Conservation (phyloP, 2,888 invertebrate species). For the Xiphydria camelus region DNA sequence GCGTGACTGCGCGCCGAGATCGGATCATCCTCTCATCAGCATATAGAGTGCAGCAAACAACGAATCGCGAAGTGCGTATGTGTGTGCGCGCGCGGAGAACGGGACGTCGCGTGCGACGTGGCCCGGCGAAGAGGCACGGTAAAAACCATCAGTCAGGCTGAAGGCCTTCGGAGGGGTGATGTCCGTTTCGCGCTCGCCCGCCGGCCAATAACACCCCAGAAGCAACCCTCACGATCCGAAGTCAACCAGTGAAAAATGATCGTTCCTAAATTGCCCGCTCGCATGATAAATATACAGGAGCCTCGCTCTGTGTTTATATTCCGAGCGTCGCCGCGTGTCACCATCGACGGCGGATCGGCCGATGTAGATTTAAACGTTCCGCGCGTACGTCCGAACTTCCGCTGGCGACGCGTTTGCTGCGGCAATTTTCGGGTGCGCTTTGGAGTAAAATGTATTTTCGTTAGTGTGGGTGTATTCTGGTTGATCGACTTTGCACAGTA, state of each 20-base stretch:
- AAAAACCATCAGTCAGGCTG: conserved; percentile 51
- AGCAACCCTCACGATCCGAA: conserved; percentile 37
- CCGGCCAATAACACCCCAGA: conserved; percentile 52
- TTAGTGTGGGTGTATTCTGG: no score
- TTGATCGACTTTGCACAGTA: no score
- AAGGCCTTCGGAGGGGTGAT: conserved; percentile 40
- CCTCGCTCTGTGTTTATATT: conserved; percentile 21
- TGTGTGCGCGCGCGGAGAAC: conserved; percentile 16
- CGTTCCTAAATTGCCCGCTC: conserved; percentile 56
- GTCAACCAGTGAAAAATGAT: conserved; percentile 56
- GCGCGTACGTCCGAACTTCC: no score
- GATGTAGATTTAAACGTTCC: conserved; percentile 14
- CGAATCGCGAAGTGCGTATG: conserved; percentile 24
- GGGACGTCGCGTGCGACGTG: conserved; percentile 11
- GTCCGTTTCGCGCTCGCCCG: conserved; percentile 52
- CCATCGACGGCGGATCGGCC: no score
- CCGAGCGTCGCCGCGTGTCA: conserved; percentile 21
- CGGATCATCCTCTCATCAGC: conserved; percentile 41
- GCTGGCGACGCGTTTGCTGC: no score
- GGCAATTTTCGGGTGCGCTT: no score
- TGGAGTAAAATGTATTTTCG: no score
- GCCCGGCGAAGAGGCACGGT: conserved; percentile 19
- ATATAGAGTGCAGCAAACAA: conserved; percentile 48
- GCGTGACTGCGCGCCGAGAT: no score
- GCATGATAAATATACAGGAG: conserved; percentile 56